Percentiles rank a stretch among this genome's conserved stretches.
These are phyloP conservation scores for Pycnonotus jocosus DNA, from an alignment of 2,113 vertebrate species.

Conservation along the genomic window DNA sequence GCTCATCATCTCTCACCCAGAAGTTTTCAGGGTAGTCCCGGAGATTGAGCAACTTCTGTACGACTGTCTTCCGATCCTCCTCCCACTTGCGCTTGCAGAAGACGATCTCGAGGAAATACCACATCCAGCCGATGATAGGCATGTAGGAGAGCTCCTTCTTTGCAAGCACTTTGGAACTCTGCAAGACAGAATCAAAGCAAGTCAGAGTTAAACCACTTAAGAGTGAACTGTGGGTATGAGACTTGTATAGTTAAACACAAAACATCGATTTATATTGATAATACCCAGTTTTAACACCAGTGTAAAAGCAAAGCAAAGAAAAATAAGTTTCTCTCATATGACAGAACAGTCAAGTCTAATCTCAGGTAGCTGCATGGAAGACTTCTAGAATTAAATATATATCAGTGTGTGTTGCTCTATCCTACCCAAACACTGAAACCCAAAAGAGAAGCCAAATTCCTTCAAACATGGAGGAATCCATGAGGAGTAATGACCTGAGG, in stretches of 20 bases:
- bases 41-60: conserved; percentile 81
- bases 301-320: neutral
- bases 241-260: neutral
- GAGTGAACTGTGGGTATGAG: neutral
- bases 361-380: neutral
- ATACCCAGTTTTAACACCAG: neutral
- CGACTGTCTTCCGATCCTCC: conserved; percentile 85
- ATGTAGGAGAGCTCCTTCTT: conserved; percentile 93
- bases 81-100: conserved; percentile 97
- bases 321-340: neutral
- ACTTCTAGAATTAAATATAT: neutral
- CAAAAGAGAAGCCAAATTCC: neutral
- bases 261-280: neutral
- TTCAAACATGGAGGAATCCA: neutral
- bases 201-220: neutral
- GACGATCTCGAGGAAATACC: conserved; percentile 96
- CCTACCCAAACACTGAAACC: neutral
- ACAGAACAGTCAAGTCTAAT: neutral
- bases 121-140: conserved; percentile 97
- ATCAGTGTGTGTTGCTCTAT: neutral
- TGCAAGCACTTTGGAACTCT: conserved; percentile 94
- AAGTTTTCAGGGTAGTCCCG: conserved; percentile 90
- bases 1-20: conserved; percentile 71
- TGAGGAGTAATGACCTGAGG: neutral
- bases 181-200: conserved; percentile 22